phyloP scores from a whole-genome alignment of 2,113 vertebrate species.

The Peucedramus taeniatus region DNA sequence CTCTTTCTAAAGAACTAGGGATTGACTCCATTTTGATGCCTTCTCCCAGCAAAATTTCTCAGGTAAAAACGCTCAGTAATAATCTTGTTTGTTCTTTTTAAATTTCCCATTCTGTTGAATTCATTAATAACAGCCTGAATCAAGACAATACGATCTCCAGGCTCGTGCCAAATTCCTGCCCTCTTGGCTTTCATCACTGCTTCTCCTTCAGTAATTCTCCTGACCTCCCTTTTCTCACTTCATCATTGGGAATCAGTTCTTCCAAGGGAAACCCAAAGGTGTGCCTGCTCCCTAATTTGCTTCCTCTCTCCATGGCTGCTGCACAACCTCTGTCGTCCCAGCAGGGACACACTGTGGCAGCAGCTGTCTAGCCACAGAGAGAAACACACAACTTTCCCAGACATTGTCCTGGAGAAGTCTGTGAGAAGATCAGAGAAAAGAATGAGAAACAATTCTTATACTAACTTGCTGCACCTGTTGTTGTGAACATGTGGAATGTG shows the following conservation, averaged over 20 bases:
- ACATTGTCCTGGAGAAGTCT: no score
- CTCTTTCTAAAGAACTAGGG: rapidly evolving
- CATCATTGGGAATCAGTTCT: not conserved
- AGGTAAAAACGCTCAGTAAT: not conserved
- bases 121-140: not conserved
- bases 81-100: not conserved
- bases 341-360: no score
- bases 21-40: not conserved
- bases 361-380: no score
- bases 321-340: not conserved
- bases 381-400: no score
- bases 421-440: no score
- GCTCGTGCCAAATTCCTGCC: rapidly evolving
- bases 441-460: no score
- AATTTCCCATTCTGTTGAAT: not conserved
- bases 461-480: no score
- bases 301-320: rapidly evolving
- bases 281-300: not conserved
- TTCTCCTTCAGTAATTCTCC: not conserved
- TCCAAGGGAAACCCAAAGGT: not conserved
- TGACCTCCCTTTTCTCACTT: not conserved
- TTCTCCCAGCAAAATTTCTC: not conserved
- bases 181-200: not conserved
- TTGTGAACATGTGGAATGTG: no score
- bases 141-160: not conserved